Conservation (phyloP, 2,797 vertebrate species). For the Sylvilagus floridanus region DNA sequence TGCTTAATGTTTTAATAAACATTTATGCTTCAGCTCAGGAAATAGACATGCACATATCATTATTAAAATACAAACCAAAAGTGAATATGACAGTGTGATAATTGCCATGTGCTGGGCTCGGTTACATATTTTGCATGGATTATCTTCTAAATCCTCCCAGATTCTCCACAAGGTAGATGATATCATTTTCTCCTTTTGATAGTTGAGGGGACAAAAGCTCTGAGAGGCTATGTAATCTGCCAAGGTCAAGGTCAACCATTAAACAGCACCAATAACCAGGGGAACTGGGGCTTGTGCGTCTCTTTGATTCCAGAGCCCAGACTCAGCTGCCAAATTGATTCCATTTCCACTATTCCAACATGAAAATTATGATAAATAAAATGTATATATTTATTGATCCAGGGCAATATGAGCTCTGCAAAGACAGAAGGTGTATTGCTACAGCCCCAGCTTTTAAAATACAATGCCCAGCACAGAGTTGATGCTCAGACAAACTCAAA, state of each 20-base stretch:
- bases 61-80: neutral
- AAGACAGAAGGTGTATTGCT: neutral
- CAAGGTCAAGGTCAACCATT: neutral
- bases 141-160: neutral
- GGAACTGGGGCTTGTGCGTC: neutral
- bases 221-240: neutral
- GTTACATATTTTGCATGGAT: neutral
- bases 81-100: neutral
- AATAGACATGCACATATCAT: neutral
- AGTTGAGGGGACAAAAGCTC: neutral
- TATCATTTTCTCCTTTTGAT: neutral
- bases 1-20: neutral
- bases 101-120: neutral
- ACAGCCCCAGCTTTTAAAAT: neutral
- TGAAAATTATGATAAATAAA: neutral
- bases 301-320: neutral
- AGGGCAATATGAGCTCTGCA: neutral
- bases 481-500: neutral
- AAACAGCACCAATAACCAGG: neutral
- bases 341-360: neutral
- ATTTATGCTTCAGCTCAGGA: neutral
- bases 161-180: neutral
- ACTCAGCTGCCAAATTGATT: neutral
- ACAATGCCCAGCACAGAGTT: neutral
- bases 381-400: neutral